Base-by-base conservation (phyloP, 2,888 invertebrate species). In the Mimachlamys varia region DNA sequence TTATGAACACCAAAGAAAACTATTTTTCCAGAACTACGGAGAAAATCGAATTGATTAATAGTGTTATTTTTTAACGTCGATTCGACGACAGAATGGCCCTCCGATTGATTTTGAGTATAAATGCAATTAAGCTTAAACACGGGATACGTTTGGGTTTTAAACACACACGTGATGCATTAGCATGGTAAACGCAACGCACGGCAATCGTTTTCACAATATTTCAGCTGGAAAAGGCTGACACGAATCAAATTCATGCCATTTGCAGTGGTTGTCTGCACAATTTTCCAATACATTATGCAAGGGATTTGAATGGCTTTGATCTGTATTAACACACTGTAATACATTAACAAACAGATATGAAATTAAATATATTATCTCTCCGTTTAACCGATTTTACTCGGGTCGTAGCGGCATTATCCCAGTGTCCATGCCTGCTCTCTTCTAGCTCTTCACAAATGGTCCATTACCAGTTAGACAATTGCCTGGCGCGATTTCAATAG, bases 291-390 rank as follows among this genome's bases (percentile, higher is more conserved):
- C 76, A 76, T 76, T 76, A 76, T 76, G 33, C 76, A 76, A 1
- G 76, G 0, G 22, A 76, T 76, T 19, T 27, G 76, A 76, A 76
- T 22, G 5, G 27, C 76, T 76, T 76, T 76, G 76, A 76, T 76
- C 76, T 27, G 76, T 33, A 33, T 76, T 27, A 76, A 33, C 76
- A 33, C 76, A 27, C 33, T 76, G 76, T 27, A 33, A 76, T 76
- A 22, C 76, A 76, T 76, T 76, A 76, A 76, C 76, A 33, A 76
- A 5, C 76, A 27, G 33, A 76, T 76, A 76, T 76, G 76, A 76
- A 76, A 76, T 76, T 76, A 76, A 76, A 76, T 33, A 27, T 76
- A 76, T 76, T 76, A 76, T 76, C 76, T 76, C 76, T 76, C 76
- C 27, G 2, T 76, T 76, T 76, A 76, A 76, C 76, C 33, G 76